These are phyloP conservation scores for Athalia rosae DNA, from an alignment of 2,888 invertebrate species.

Conservation along the genomic window DNA sequence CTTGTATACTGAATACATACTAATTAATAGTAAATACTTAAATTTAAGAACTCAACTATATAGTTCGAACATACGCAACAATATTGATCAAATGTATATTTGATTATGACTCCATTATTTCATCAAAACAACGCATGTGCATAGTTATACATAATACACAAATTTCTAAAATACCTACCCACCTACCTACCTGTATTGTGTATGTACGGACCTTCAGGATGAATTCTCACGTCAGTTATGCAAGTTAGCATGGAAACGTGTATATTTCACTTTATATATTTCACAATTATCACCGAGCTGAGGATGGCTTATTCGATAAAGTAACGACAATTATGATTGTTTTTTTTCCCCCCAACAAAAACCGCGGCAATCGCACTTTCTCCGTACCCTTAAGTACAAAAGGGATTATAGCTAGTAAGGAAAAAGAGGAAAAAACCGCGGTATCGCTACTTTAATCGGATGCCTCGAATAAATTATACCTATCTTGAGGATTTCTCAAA, in stretches of 20 bases:
- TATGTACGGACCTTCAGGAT: constrained; percentile 31
- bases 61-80: constrained; percentile 43
- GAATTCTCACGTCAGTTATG: background rate
- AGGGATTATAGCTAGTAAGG: too few species aligned
- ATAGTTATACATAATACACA: constrained; percentile 14
- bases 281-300: constrained; percentile 5
- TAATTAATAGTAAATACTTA: constrained; percentile 61
- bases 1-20: constrained; percentile 71
- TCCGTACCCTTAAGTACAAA: too few species aligned
- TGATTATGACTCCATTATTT: constrained; percentile 36
- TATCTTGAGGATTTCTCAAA: background rate
- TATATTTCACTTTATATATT: constrained; percentile 9
- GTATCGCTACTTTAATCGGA: too few species aligned
- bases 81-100: constrained; percentile 38
- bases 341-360: too few species aligned
- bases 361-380: too few species aligned
- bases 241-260: background rate
- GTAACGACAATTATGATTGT: too few species aligned
- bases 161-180: constrained; percentile 12
- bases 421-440: too few species aligned
- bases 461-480: too few species aligned
- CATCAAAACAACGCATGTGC: constrained; percentile 19
- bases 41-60: constrained; percentile 46
- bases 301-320: constrained; percentile 12
- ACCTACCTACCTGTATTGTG: constrained; percentile 1